These are phyloP conservation scores for Synodontis membranacea DNA, from an alignment of 2,113 vertebrate species.

Conservation along the genomic window DNA sequence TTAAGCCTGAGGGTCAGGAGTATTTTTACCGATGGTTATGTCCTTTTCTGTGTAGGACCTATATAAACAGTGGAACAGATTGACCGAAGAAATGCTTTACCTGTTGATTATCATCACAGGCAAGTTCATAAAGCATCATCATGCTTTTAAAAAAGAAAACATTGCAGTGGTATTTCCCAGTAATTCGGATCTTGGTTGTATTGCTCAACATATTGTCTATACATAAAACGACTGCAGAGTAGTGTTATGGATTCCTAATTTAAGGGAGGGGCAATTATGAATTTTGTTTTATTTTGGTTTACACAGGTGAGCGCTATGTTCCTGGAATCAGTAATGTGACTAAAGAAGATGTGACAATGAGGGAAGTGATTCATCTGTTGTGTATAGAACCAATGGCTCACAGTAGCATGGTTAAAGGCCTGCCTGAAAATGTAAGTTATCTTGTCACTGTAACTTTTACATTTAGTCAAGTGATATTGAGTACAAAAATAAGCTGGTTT, in stretches of 20 bases:
- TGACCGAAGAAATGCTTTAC: slow-evolving; percentile 95
- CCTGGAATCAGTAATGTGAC: slow-evolving; percentile 90
- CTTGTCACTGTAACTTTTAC: not conserved
- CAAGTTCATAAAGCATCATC: slow-evolving; percentile 61
- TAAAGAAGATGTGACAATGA: slow-evolving; percentile 90
- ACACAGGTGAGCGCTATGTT: slow-evolving; percentile 89
- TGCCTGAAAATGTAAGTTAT: slow-evolving; percentile 89
- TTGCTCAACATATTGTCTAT: not conserved
- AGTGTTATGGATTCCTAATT: not conserved
- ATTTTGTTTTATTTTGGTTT: slow-evolving; percentile 12
- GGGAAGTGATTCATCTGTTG: slow-evolving; percentile 92
- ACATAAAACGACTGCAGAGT: not conserved
- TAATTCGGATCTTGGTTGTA: not conserved
- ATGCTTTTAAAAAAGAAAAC: slow-evolving; percentile 13
- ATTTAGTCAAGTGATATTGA: not conserved
- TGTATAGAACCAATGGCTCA: slow-evolving; percentile 98
- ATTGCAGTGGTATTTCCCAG: not conserved
- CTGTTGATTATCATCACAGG: slow-evolving; percentile 88
- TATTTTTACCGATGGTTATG: not conserved
- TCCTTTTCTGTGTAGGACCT: slow-evolving; percentile 78
- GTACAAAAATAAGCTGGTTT: not conserved
- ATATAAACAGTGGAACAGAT: slow-evolving; percentile 84
- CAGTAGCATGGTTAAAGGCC: slow-evolving; percentile 87
- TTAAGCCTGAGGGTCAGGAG: not conserved
- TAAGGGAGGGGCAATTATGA: not conserved